Conservation (phyloP, 1,140 invertebrate species). For the Drosophila setifemur region DNA sequence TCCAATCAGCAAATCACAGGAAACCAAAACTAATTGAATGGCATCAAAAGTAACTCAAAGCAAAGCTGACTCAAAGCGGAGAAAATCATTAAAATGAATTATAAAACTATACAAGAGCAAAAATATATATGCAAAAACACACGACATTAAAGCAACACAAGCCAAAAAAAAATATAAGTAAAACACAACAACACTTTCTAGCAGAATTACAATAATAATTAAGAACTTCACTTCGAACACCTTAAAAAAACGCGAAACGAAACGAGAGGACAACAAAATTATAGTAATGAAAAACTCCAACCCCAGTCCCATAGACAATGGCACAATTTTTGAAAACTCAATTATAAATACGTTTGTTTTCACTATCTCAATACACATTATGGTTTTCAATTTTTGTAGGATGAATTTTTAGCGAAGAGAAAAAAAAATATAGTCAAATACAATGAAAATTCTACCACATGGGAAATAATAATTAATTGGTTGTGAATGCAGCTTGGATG, state of each 20-base stretch:
- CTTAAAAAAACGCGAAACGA: conserved; percentile 17
- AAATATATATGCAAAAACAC: conserved; percentile 35
- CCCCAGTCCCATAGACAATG: conserved; percentile 53
- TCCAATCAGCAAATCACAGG: conserved; percentile 15
- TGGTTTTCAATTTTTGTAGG: conserved; percentile 44
- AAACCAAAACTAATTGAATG: conserved; percentile 29
- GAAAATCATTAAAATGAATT: conserved; percentile 51
- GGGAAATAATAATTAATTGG: conserved; percentile 74
- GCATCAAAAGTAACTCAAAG: conserved; percentile 22
- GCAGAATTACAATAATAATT: conserved; percentile 74
- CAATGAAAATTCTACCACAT: conserved; percentile 36
- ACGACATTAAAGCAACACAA: conserved; percentile 25
- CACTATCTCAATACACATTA: conserved; percentile 27
- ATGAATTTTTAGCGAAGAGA: conserved; percentile 24
- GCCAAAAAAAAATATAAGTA: conserved; percentile 43
- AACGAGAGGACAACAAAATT: conserved; percentile 16
- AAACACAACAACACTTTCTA: conserved; percentile 60
- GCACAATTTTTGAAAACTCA: conserved; percentile 41
- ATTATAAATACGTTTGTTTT: conserved; percentile 41
- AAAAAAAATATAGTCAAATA: conserved; percentile 15
- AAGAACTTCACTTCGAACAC: conserved; percentile 68
- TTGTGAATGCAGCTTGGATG: conserved; percentile 75
- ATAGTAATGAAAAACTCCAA: conserved; percentile 31
- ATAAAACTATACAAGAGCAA: conserved; percentile 48
- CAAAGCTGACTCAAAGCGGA: conserved; percentile 39